Percentiles rank a stretch among this genome's conserved stretches.
These are phyloP conservation scores for Chloroceryle amazona DNA, from an alignment of 2,797 vertebrate genomes.

Conservation along the genomic window DNA sequence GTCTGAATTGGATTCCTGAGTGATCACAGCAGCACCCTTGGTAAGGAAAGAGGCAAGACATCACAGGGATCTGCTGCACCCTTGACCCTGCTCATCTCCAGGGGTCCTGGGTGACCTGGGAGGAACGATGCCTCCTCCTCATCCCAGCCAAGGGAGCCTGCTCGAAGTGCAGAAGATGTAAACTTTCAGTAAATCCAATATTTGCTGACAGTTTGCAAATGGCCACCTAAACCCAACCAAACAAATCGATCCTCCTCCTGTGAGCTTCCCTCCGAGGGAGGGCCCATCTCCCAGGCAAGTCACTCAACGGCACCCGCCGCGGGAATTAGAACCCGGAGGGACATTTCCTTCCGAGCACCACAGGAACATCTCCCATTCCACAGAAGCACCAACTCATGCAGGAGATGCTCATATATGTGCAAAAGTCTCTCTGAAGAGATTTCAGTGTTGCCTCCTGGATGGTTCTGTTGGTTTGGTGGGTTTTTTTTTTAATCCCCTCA, in stretches of 20 bases:
- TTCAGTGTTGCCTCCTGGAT: background rate
- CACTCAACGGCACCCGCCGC: accelerated
- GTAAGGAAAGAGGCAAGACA: accelerated
- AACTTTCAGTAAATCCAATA: background rate
- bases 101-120: background rate
- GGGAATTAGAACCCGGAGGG: accelerated
- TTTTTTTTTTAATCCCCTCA: background rate
- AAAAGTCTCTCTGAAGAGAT: background rate
- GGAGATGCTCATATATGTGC: accelerated
- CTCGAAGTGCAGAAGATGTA: accelerated
- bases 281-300: accelerated
- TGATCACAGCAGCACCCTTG: background rate
- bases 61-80: background rate
- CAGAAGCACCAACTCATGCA: background rate
- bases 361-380: background rate
- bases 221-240: background rate
- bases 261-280: background rate
- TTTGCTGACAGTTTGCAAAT: background rate
- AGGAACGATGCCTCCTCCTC: background rate
- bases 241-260: background rate
- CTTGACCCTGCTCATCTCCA: accelerated
- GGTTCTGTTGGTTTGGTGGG: background rate
- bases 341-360: background rate
- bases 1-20: background rate
- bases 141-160: background rate